Percentiles rank a stretch among this genome's conserved stretches.
These are phyloP conservation scores for Carassius auratus DNA, from an alignment of 2,113 vertebrate species.

Conservation along the genomic window DNA sequence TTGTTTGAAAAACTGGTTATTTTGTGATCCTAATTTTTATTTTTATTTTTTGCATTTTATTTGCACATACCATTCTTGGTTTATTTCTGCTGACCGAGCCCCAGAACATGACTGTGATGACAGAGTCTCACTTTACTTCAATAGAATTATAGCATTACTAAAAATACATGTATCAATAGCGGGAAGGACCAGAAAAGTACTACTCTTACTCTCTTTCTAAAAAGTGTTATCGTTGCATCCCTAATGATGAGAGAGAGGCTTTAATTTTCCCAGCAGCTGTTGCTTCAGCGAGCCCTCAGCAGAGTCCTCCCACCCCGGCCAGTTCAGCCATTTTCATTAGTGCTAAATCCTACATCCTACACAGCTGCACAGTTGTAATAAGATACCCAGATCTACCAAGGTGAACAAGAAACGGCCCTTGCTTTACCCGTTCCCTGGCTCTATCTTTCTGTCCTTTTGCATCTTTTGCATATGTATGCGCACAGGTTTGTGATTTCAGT, in stretches of 20 bases:
- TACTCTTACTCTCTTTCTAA: background rate
- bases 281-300: constrained; percentile 24
- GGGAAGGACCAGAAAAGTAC: background rate
- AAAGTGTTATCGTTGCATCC: background rate
- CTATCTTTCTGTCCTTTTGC: background rate
- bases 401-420: constrained; percentile 54
- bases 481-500: background rate
- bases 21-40: too few relatives aligned
- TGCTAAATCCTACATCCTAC: constrained; percentile 60
- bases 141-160: background rate
- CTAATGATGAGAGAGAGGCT: constrained; percentile 29
- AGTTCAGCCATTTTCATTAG: constrained; percentile 62
- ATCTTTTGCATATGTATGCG: constrained; percentile 12
- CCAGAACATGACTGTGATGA: too few relatives aligned
- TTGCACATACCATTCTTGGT: too few relatives aligned
- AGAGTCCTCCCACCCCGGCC: background rate
- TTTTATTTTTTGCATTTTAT: too few relatives aligned
- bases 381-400: constrained; percentile 55
- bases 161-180: background rate
- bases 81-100: too few relatives aligned
- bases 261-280: constrained; percentile 38
- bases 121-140: too few relatives aligned
- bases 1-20: too few relatives aligned
- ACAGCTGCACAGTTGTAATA: constrained; percentile 60
- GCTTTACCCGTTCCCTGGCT: background rate